These are phyloP conservation scores for Listronotus oregonensis DNA, from an alignment of 1,140 invertebrate genomes.

Conservation along the genomic window DNA sequence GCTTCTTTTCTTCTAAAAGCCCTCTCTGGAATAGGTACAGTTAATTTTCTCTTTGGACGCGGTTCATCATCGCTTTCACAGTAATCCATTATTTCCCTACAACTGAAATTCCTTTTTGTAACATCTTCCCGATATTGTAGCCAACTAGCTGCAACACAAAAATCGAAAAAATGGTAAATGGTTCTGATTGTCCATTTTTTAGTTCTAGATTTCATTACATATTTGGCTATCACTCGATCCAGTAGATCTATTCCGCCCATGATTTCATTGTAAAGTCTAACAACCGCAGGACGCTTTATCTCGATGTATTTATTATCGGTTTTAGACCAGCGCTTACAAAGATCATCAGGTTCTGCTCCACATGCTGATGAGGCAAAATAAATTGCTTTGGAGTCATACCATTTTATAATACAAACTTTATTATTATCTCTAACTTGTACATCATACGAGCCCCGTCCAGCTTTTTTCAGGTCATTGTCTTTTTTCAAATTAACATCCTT, in stretches of 20 bases:
- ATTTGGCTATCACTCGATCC: neutral
- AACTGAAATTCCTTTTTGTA: neutral
- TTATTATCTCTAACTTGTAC: too few species aligned
- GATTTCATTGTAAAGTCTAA: neutral
- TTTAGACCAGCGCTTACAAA: constrained; percentile 1
- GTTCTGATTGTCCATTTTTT: neutral
- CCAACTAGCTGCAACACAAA: neutral
- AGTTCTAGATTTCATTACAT: neutral
- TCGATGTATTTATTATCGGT: too few species aligned
- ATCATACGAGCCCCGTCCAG: neutral
- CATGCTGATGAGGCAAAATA: neutral
- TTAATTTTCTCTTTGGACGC: neutral
- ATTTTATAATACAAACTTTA: neutral
- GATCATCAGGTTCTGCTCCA: neutral
- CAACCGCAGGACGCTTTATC: neutral
- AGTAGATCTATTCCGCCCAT: neutral
- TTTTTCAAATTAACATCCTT: too few species aligned
- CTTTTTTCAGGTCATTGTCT: too few species aligned
- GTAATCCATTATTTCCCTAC: neutral
- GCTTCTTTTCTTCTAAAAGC: neutral
- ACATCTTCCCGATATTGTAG: neutral
- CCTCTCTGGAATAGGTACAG: neutral
- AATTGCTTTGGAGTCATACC: neutral
- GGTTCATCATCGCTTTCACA: neutral
- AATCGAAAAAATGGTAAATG: neutral